Base-by-base conservation (phyloP, 1,140 invertebrate genomes). In the Ceratina australensis region DNA sequence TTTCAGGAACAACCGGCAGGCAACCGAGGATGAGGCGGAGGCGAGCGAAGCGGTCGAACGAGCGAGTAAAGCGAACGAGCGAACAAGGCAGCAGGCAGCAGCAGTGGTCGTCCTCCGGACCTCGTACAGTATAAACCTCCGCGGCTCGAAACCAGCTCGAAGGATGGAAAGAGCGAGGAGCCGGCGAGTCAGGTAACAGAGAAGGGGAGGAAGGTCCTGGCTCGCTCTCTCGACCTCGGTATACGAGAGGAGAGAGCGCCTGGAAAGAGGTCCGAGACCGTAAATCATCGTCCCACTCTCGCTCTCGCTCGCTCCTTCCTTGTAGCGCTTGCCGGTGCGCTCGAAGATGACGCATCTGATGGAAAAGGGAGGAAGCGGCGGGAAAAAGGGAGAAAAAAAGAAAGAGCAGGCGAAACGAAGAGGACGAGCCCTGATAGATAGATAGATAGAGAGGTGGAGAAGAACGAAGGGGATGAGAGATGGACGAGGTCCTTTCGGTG, bases 241-340 rank as follows among this genome's bases (percentile, higher is more conserved):
- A 68, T 54, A 68, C 52, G 52, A 54, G 18, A 54, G 65, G 18
- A 22, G 57, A 75, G 66, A 73, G 64, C 52, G 66, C 56, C 18
- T 63, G 82, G 56, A 80, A 72, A 83, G 68, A 74, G 49, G 60
- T 63, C 63, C 78, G 77, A 80, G 86, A 85, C 72, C 80, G 85
- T 87, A 85, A 84, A 87, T 87, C 86, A 87, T 87, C 80, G 80
- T 80, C 78, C 67, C 56, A 78, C 63, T 78, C 67, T 77, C 66
- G n/a, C 18, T 24, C 22, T 18, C 33, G 22, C 16, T 42, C 5
- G 33, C 33, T 42, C 33, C 33, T 10, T 42, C 33, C 10, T 42
- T 42, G n/a, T 42, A 42, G 22, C 20, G 18, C 42, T n/a, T n/a
- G 42, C 26, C 24, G 47, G 47, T 66, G 56, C 64, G 57, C 54